Evolutionary conservation across 2,113 vertebrate species (phyloP).

Genomic region (Corythaeola cristata): DNA sequence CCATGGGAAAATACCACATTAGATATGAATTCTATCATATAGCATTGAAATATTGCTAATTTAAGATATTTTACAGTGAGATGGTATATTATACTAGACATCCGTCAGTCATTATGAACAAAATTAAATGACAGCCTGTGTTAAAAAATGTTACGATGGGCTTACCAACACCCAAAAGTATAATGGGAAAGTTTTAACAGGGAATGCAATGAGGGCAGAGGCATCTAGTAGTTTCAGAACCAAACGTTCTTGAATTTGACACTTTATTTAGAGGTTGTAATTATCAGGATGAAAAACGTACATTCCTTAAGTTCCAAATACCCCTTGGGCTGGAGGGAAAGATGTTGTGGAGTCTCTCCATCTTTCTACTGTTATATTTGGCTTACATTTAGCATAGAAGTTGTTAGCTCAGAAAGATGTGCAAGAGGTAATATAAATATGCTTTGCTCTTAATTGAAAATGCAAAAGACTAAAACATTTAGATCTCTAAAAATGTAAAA

Average conservation of each 20-base stretch:
- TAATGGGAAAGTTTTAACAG: conserved; percentile 23
- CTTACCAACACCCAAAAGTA: conserved; percentile 5
- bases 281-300: conserved; percentile 23
- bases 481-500: not conserved
- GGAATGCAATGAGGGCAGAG: conserved; percentile 25
- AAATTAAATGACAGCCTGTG: not conserved
- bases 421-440: not conserved
- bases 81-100: not conserved
- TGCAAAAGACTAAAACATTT: not conserved
- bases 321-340: not conserved
- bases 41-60: not conserved
- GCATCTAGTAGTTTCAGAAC: conserved; percentile 28
- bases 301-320: not conserved
- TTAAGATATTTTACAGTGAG: not conserved
- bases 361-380: conserved; percentile 1
- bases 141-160: conserved; percentile 1
- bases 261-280: conserved; percentile 47
- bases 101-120: not conserved
- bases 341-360: not conserved
- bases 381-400: not conserved
- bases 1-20: not conserved
- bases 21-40: not conserved
- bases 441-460: not conserved
- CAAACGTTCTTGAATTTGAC: conserved; percentile 9
- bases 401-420: conserved; percentile 10